Base-by-base conservation (phyloP, 1,140 invertebrate species). In the Chlorops oryzae region DNA sequence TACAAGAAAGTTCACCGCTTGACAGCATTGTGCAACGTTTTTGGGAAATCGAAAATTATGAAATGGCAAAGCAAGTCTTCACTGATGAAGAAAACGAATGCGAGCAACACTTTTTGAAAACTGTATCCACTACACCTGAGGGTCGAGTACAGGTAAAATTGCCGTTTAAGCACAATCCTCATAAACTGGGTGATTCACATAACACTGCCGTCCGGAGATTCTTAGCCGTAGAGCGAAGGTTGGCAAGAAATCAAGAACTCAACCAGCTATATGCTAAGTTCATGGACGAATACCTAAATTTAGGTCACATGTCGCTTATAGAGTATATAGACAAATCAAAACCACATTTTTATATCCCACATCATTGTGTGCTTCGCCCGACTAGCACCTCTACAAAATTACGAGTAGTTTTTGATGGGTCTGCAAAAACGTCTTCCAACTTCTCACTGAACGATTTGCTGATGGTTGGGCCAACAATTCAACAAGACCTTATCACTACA, bases 401-500 rank as follows among this genome's bases (percentile, higher is more conserved):
- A n/a, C 35, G 62, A 13, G 59, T 71, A 6, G 59, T 71, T 6
- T 71, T 71, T 32, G 56, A 66, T 42, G 54, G 44, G 51, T 27
- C 40, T 5, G 39, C 22, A 27, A 6, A 20, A 13, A 50, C 49
- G 15, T 28, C 27, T 10, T 27, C 50, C 15, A 62, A 65, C 24
- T 37, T 58, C 6, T 73, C 65, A 3, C 45, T 75, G 20, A 74
- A 74, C 54, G 60, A 73, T 41, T 54, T 62, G 6, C 56, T 67
- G 13, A 52, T 61, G 15, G 56, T 61, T 6, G 74, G 73, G 1
- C 68, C 72, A 2, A 62, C 48, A 3, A 52, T 75, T 12, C 74
- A 76, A 46, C 51, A 67, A 21, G 72, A 75, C 23, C 42, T 77
- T 15, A 75, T 24, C 21, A 32, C 39, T 76, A n/a, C 74, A 22